phyloP scores from a whole-genome alignment of 2,797 vertebrate species.

The Sebastolobus alascanus region DNA sequence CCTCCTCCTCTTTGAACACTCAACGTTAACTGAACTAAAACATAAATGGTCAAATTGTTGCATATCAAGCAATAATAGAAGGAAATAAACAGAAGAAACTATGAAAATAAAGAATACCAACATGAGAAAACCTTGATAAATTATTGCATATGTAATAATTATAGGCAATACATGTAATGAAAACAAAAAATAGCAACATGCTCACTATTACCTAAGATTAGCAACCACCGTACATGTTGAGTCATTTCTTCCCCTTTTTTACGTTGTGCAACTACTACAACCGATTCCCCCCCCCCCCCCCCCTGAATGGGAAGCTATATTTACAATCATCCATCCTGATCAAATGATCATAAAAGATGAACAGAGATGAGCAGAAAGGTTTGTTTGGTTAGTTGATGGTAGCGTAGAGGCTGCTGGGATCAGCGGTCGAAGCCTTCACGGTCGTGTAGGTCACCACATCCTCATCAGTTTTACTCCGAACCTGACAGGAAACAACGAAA shows the following conservation, averaged over 20 bases:
- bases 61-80: not conserved
- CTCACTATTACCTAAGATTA: not conserved
- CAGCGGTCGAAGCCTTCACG: slow-evolving; percentile 14
- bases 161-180: not conserved
- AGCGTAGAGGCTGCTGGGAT: slow-evolving; percentile 8
- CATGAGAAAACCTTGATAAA: not conserved
- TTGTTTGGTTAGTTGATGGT: not conserved
- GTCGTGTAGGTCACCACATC: slow-evolving; percentile 28
- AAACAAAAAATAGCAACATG: not conserved
- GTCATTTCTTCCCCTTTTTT: not conserved
- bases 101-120: not conserved
- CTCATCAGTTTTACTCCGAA: not conserved
- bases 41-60: not conserved
- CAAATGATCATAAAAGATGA: too few species aligned
- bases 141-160: not conserved
- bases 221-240: not conserved
- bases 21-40: too few species aligned
- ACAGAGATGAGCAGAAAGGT: not conserved
- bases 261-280: too few species aligned
- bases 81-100: not conserved
- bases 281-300: too few species aligned
- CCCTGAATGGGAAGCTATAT: too few species aligned
- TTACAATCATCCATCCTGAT: not conserved
- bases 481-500: not conserved
- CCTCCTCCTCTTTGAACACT: too few species aligned